phyloP scores from a whole-genome alignment of 2,888 invertebrate genomes.

The Argynnis bischoffii region DNA sequence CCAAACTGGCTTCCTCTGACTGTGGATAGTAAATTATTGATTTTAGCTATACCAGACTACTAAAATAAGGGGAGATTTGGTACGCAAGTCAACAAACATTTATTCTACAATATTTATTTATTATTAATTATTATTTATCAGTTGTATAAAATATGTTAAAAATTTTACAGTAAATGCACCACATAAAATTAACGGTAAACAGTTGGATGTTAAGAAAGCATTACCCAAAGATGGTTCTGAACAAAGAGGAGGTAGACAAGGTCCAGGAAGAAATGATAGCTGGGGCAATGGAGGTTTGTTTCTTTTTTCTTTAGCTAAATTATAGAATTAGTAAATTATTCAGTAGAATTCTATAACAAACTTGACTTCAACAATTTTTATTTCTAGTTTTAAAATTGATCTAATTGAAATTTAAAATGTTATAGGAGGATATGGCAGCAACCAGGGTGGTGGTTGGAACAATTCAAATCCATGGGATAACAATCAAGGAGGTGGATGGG shows the following conservation, averaged over 20 bases:
- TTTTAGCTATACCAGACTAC: constrained; percentile 76
- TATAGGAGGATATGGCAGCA: constrained; percentile 78
- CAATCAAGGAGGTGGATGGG: constrained; percentile 51
- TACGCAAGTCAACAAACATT: constrained; percentile 76
- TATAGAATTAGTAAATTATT: too few relatives aligned
- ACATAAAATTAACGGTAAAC: constrained; percentile 92
- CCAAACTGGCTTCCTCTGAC: constrained; percentile 78
- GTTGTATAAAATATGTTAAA: constrained; percentile 7
- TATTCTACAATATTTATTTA: constrained; percentile 20
- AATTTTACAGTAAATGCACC: constrained; percentile 86
- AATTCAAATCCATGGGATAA: constrained; percentile 77
- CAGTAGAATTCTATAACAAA: too few relatives aligned
- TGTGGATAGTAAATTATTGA: constrained; percentile 76
- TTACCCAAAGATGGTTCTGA: constrained; percentile 90
- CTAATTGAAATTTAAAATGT: constrained; percentile 18
- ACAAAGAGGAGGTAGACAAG: constrained; percentile 78
- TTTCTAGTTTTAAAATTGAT: neutral
- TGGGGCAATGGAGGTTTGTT: constrained; percentile 62
- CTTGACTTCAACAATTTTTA: too few relatives aligned
- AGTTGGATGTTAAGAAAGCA: constrained; percentile 96
- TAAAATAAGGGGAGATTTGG: constrained; percentile 58
- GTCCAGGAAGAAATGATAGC: constrained; percentile 67
- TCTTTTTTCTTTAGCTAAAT: neutral
- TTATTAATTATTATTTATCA: constrained; percentile 20
- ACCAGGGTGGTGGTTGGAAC: constrained; percentile 66